These are phyloP conservation scores for Oxyteleia sp. DNA, from an alignment of 2,888 invertebrate species.

Conservation along the genomic window DNA sequence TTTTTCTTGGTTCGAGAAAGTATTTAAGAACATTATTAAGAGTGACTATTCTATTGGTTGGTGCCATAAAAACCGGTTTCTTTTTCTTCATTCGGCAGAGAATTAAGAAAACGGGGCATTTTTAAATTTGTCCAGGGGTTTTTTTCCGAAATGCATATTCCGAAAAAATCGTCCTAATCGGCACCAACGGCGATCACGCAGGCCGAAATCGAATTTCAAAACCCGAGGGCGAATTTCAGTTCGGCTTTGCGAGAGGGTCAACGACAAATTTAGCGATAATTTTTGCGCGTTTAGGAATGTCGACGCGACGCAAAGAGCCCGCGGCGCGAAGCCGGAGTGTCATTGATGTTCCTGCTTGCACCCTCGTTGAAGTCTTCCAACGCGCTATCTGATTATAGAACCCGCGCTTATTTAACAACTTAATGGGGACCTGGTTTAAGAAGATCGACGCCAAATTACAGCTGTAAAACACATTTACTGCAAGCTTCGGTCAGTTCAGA, in stretches of 20 bases:
- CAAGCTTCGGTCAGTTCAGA: neutral
- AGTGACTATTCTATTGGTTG: no score
- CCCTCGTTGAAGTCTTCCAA: conserved; percentile 48
- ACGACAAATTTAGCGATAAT: conserved; percentile 33
- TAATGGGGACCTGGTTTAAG: conserved; percentile 42
- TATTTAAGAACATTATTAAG: no score
- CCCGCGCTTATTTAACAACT: conserved; percentile 54
- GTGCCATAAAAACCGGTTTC: no score
- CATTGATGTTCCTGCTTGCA: conserved; percentile 33
- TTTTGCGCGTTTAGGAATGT: conserved; percentile 37
- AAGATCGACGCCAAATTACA: conserved; percentile 43
- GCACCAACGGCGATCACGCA: conserved; percentile 75
- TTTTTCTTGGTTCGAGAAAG: no score
- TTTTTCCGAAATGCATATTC: conserved; percentile 15
- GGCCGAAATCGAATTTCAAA: conserved; percentile 34
- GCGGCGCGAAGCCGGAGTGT: conserved; percentile 47
- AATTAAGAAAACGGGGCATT: no score
- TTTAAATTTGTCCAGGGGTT: neutral
- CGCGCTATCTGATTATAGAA: conserved; percentile 54
- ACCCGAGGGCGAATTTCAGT: conserved; percentile 27
- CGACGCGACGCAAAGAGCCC: conserved; percentile 39
- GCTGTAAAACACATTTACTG: conserved; percentile 36
- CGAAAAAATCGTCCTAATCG: conserved; percentile 54
- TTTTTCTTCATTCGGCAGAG: no score
- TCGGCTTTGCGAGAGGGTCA: conserved; percentile 26